Percentiles rank a stretch among this genome's conserved stretches.
Conservation (phyloP, 2,797 vertebrate genomes). For the Parambassis ranga region DNA sequence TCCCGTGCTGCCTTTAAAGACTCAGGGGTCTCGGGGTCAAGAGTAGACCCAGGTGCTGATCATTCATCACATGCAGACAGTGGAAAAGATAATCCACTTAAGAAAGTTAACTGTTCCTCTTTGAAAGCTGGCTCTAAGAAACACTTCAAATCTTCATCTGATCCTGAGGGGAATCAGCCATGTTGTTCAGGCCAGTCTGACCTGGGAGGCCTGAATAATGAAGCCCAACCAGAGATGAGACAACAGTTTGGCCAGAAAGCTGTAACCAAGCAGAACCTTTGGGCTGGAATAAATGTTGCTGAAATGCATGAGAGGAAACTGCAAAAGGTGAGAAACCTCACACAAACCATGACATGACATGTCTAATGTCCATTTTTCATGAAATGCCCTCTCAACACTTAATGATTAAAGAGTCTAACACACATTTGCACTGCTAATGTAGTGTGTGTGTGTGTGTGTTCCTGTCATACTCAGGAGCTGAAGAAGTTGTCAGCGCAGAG, state of each 20-base stretch:
- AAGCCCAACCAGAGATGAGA: conserved; percentile 61
- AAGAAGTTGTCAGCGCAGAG: conserved; percentile 64
- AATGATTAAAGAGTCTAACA: conserved; percentile 2
- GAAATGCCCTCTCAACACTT: neutral
- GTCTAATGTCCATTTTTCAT: neutral
- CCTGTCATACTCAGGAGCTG: conserved; percentile 72
- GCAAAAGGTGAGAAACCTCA: conserved; percentile 59
- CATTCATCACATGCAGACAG: conserved; percentile 26
- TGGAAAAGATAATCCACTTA: conserved; percentile 13
- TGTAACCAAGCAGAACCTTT: conserved; percentile 51
- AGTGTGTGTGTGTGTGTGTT: conserved; percentile 42
- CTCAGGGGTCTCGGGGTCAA: conserved; percentile 17
- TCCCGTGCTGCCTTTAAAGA: conserved; percentile 25
- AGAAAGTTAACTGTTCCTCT: conserved; percentile 19
- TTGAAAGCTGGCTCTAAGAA: conserved; percentile 14
- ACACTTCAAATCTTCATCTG: conserved; percentile 6
- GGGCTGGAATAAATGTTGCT: conserved; percentile 49
- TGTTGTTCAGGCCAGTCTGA: conserved; percentile 38
- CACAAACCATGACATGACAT: neutral
- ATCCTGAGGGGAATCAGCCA: neutral
- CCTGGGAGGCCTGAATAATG: conserved; percentile 48
- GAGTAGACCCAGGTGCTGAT: conserved; percentile 30
- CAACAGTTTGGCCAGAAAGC: conserved; percentile 60
- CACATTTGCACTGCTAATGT: conserved; percentile 15
- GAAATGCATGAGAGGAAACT: conserved; percentile 71